These are phyloP conservation scores for Thumatha senex DNA, from an alignment of 2,888 invertebrate genomes.

Conservation along the genomic window DNA sequence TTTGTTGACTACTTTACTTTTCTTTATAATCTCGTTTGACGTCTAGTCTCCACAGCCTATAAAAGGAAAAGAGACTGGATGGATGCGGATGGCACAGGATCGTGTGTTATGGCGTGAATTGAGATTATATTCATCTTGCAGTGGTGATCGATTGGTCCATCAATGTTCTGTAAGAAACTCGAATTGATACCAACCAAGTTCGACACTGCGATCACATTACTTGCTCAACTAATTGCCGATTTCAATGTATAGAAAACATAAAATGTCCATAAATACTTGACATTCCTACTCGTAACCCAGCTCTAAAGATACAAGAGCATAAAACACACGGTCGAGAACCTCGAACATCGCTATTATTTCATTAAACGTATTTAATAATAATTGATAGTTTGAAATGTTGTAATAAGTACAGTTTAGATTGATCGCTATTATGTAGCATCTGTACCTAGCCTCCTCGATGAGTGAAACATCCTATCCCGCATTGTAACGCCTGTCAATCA, in stretches of 20 bases:
- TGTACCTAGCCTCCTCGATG: conserved; percentile 39
- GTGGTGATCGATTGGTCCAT: too few relatives aligned
- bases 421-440: conserved; percentile 69
- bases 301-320: conserved; percentile 13
- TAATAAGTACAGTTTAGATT: conserved; percentile 62
- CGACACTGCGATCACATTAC: too few relatives aligned
- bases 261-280: neutral
- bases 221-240: too few relatives aligned
- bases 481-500: neutral
- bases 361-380: conserved; percentile 55
- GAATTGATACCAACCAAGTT: too few relatives aligned
- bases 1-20: too few relatives aligned
- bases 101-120: too few relatives aligned
- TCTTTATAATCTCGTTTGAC: too few relatives aligned
- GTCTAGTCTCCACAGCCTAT: too few relatives aligned
- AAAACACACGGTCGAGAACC: conserved; percentile 56
- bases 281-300: conserved; percentile 5
- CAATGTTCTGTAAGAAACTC: too few relatives aligned
- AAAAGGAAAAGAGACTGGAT: too few relatives aligned
- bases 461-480: neutral
- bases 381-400: conserved; percentile 73
- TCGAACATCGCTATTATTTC: conserved; percentile 63
- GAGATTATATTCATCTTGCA: too few relatives aligned
- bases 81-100: too few relatives aligned
- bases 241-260: neutral